Evolutionary conservation across 2,113 vertebrate genomes (phyloP).

Genomic region (Lates calcarifer): DNA sequence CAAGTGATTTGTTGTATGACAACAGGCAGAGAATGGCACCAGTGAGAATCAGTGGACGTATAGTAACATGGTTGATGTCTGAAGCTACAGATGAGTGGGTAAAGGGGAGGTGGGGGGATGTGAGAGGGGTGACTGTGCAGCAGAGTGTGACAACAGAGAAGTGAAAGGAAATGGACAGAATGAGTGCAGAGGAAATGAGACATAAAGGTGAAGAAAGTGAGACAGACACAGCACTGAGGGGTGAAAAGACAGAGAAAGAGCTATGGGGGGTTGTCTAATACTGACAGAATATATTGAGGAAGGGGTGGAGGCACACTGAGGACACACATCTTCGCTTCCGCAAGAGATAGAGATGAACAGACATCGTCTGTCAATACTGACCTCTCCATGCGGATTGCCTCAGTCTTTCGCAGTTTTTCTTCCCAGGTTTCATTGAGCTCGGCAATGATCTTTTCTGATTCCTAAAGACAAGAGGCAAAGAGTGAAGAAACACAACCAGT

Average conservation of each 20-base stretch:
- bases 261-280: neutral
- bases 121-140: slow-evolving; percentile 53
- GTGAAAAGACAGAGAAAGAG: slow-evolving; percentile 28
- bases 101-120: slow-evolving; percentile 18
- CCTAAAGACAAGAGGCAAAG: slow-evolving; percentile 80
- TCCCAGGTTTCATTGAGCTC: slow-evolving; percentile 94
- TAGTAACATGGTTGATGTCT: slow-evolving; percentile 34
- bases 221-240: slow-evolving; percentile 33
- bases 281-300: slow-evolving; percentile 34
- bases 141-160: slow-evolving; percentile 45
- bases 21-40: slow-evolving; percentile 42
- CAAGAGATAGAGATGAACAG: slow-evolving; percentile 11
- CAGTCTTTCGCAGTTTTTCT: slow-evolving; percentile 96
- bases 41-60: slow-evolving; percentile 21
- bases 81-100: slow-evolving; percentile 53
- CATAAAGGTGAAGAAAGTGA: slow-evolving; percentile 42
- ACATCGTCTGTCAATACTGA: slow-evolving; percentile 66
- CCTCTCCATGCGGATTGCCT: slow-evolving; percentile 99
- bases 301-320: slow-evolving; percentile 10
- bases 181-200: slow-evolving; percentile 33
- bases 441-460: slow-evolving; percentile 99
- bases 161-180: slow-evolving; percentile 45
- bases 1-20: slow-evolving; percentile 40
- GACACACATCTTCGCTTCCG: neutral
- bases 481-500: neutral